A percentile compares a stretch with the other conserved stretches of the same genome.
These are phyloP conservation scores for Speoplatyrhinus poulsoni DNA, from an alignment of 2,113 vertebrate genomes.

Conservation along the genomic window DNA sequence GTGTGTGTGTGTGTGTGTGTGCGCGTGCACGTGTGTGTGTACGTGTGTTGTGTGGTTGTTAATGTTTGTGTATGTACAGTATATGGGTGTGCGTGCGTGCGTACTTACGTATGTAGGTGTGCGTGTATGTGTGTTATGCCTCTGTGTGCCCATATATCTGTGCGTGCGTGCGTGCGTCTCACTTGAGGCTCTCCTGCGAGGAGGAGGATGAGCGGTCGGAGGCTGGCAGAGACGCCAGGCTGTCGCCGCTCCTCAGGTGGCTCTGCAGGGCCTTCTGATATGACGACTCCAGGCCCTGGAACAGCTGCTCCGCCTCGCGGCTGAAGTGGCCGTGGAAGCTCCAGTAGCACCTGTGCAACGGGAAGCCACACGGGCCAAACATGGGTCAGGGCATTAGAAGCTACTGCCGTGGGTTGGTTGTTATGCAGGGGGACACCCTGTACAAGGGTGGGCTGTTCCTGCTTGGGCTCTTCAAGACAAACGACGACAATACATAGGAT, in stretches of 20 bases:
- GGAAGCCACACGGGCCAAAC: neutral
- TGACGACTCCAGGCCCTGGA: constrained; percentile 88
- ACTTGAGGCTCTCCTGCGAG: constrained; percentile 97
- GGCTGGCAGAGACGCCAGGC: constrained; percentile 86
- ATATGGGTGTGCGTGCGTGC: neutral
- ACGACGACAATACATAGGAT: too few species aligned
- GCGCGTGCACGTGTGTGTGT: too few species aligned
- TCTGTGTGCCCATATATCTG: too few species aligned
- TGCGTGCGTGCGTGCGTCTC: constrained; percentile 52
- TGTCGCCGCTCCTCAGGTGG: constrained; percentile 87
- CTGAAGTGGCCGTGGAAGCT: constrained; percentile 89
- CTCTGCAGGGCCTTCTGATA: constrained; percentile 95
- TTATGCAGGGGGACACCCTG: too few species aligned
- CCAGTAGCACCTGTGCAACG: constrained; percentile 87
- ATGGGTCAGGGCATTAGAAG: neutral
- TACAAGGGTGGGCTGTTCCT: too few species aligned
- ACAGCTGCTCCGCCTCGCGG: constrained; percentile 88
- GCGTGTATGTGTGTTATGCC: too few species aligned
- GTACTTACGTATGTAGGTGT: neutral
- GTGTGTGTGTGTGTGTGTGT: too few species aligned
- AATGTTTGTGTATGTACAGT: too few species aligned
- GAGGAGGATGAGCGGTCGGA: constrained; percentile 94
- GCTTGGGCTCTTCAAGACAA: too few species aligned
- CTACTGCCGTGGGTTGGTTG: too few species aligned
- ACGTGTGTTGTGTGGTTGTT: too few species aligned